Conservation (phyloP, 2,113 vertebrate genomes). For the Percina caprodes region DNA sequence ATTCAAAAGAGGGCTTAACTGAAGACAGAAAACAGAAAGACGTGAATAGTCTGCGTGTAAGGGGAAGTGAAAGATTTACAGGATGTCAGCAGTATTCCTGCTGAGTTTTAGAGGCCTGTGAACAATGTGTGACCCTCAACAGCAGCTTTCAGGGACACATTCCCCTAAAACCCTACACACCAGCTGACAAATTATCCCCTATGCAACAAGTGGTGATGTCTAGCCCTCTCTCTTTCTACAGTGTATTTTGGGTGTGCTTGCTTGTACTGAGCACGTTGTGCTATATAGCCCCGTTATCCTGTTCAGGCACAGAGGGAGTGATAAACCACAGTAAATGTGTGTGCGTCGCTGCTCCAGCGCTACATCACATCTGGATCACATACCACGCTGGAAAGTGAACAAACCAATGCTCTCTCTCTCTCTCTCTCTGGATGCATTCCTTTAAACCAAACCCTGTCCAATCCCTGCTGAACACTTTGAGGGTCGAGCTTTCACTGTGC, state of each 20-base stretch:
- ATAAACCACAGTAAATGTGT: no score
- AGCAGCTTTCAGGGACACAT: constrained; percentile 6
- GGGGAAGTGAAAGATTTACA: constrained; percentile 59
- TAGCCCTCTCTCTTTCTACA: neutral
- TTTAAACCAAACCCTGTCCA: constrained; percentile 44
- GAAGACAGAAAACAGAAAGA: constrained; percentile 2
- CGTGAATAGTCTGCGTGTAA: neutral
- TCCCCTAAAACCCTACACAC: constrained; percentile 1
- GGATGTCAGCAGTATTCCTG: constrained; percentile 56
- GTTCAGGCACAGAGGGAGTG: constrained; percentile 60
- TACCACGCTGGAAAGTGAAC: constrained; percentile 68
- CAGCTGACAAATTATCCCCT: constrained; percentile 11
- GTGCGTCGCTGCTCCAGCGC: constrained; percentile 11
- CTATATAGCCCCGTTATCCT: constrained; percentile 26
- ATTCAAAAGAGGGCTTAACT: neutral
- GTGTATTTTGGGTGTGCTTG: constrained; percentile 9
- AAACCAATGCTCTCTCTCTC: constrained; percentile 26
- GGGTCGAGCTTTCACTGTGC: neutral
- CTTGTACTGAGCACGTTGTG: constrained; percentile 7
- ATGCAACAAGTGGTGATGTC: neutral
- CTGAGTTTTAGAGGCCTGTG: constrained; percentile 50
- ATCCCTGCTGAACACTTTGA: constrained; percentile 29
- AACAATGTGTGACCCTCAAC: constrained; percentile 59
- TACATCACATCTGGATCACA: constrained; percentile 89
- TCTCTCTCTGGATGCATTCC: constrained; percentile 58